Percentiles rank a stretch among this genome's conserved stretches.
Conservation (phyloP, 2,888 invertebrate species). For the Campopleginae sp. region DNA sequence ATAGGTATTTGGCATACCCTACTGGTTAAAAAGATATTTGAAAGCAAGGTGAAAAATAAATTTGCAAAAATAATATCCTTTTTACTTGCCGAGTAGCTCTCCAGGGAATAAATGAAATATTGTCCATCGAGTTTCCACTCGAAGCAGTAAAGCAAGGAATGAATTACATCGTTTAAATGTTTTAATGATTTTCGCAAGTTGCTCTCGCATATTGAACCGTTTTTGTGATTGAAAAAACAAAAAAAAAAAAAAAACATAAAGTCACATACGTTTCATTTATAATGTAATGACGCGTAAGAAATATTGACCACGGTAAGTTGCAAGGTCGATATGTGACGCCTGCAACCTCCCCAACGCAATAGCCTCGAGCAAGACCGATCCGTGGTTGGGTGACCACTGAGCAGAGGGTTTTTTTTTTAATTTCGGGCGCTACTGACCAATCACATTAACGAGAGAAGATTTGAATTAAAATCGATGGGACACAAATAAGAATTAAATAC, state of each 20-base stretch:
- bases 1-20: neutral
- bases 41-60: neutral
- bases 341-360: too few species aligned
- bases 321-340: too few species aligned
- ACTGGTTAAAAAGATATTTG: constrained; percentile 12
- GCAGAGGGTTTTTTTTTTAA: too few species aligned
- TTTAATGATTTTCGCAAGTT: neutral
- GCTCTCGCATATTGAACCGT: neutral
- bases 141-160: neutral
- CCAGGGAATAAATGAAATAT: neutral
- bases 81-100: constrained; percentile 11
- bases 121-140: neutral
- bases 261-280: neutral
- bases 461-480: too few species aligned
- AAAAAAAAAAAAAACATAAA: neutral
- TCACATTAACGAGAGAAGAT: too few species aligned
- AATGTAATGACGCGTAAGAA: neutral
- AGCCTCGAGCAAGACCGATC: too few species aligned
- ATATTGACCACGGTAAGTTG: neutral
- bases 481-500: too few species aligned
- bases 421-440: too few species aligned
- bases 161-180: neutral
- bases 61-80: neutral
- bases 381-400: too few species aligned
- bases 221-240: neutral